Percentiles rank a stretch among this genome's conserved stretches.
These are phyloP conservation scores for Phaethon lepturus DNA, from an alignment of 2,113 vertebrate genomes.

Conservation along the genomic window DNA sequence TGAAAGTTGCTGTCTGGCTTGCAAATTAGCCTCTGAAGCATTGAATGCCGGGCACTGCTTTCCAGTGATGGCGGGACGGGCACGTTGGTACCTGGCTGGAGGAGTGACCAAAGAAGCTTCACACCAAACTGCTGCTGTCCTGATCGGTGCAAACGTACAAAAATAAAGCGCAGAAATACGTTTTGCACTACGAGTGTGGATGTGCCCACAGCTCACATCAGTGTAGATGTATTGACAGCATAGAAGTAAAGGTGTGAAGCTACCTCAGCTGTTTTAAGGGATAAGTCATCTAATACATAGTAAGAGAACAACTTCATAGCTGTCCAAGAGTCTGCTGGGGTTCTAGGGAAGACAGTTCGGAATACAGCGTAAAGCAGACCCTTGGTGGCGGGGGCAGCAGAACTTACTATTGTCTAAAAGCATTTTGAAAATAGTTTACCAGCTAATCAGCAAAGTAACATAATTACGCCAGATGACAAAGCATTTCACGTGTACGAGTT, in stretches of 20 bases:
- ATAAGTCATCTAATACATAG: neutral
- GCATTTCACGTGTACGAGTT: neutral
- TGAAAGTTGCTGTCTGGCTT: neutral
- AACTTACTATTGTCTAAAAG: conserved; percentile 31
- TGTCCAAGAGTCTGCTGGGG: neutral
- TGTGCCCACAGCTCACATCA: neutral
- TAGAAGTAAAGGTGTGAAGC: neutral
- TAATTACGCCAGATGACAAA: conserved; percentile 47
- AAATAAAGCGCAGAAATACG: neutral
- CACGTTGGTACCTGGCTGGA: neutral
- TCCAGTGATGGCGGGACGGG: neutral
- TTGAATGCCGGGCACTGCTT: neutral
- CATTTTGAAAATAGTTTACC: conserved; percentile 30
- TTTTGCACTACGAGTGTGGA: rapidly evolving
- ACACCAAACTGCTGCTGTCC: neutral
- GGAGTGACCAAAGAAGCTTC: neutral
- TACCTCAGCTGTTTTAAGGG: neutral
- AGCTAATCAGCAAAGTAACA: conserved; percentile 20
- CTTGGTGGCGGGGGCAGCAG: rapidly evolving
- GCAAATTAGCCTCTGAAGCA: neutral
- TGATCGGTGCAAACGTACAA: rapidly evolving
- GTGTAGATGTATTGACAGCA: neutral
- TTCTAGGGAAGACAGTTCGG: neutral
- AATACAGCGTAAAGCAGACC: rapidly evolving
- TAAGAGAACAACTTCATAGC: neutral